Conservation (phyloP, 1,140 invertebrate species). For the Teleogryllus occipitalis region DNA sequence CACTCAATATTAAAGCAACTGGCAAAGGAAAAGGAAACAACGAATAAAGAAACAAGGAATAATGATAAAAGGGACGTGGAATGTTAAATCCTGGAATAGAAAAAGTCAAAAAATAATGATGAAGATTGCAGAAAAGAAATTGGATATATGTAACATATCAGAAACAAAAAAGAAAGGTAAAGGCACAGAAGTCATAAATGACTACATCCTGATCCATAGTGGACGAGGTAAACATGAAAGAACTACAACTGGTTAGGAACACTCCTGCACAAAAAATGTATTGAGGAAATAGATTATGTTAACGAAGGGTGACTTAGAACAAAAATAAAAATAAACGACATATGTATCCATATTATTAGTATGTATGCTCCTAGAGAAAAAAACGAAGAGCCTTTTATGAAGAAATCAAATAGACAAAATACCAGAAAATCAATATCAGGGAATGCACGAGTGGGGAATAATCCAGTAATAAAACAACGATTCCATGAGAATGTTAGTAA, state of each 20-base stretch:
- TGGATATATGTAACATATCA: too few species aligned
- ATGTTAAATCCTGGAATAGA: too few species aligned
- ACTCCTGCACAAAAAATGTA: background rate
- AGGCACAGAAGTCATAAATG: background rate
- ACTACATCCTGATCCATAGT: background rate
- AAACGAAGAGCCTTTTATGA: background rate
- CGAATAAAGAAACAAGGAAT: too few species aligned
- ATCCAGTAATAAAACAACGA: background rate
- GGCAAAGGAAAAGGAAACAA: too few species aligned
- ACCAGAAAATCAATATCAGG: background rate
- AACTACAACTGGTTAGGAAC: background rate
- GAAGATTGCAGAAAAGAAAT: too few species aligned
- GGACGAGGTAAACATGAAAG: background rate
- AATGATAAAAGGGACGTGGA: too few species aligned
- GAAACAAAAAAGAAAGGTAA: background rate
- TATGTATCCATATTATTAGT: background rate
- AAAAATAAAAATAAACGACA: background rate
- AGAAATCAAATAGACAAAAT: background rate
- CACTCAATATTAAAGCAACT: too few species aligned
- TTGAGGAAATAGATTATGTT: constrained; percentile 1
- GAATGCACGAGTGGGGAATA: constrained; percentile 1
- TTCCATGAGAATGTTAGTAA: background rate
- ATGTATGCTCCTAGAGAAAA: background rate
- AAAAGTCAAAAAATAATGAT: too few species aligned
- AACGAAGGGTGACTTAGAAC: background rate